Evolutionary conservation across 92 coral and sea anemone genomes (phyloP).

Genomic region (Phenganax subtilis): DNA sequence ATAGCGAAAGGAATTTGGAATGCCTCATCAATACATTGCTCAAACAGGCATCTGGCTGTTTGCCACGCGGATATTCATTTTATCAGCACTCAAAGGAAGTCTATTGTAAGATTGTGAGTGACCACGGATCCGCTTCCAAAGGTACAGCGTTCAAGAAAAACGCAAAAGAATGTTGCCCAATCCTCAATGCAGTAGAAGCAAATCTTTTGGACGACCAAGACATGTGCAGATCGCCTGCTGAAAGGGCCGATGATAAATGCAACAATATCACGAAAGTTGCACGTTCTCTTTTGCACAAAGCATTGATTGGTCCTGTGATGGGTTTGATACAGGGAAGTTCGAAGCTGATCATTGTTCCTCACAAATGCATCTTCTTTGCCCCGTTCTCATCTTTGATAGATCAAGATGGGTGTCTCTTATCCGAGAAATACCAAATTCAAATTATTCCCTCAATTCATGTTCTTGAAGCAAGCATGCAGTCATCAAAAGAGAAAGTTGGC

Average conservation of each 20-base stretch:
- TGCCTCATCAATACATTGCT: too few species aligned
- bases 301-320: neutral
- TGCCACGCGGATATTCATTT: too few species aligned
- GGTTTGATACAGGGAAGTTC: neutral
- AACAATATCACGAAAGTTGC: neutral
- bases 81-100: too few species aligned
- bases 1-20: too few species aligned
- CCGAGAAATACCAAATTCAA: neutral
- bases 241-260: neutral
- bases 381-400: neutral
- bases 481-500: neutral
- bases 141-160: too few species aligned
- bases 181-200: neutral
- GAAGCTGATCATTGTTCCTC: neutral
- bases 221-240: neutral
- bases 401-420: neutral
- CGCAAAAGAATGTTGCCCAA: too few species aligned
- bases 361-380: neutral
- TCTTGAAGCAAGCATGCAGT: neutral
- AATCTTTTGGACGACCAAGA: neutral
- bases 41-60: too few species aligned
- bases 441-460: neutral
- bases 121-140: too few species aligned
- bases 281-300: neutral
- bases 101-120: too few species aligned